Conservation (phyloP, 2,113 vertebrate genomes). For the Psettodes erumei region DNA sequence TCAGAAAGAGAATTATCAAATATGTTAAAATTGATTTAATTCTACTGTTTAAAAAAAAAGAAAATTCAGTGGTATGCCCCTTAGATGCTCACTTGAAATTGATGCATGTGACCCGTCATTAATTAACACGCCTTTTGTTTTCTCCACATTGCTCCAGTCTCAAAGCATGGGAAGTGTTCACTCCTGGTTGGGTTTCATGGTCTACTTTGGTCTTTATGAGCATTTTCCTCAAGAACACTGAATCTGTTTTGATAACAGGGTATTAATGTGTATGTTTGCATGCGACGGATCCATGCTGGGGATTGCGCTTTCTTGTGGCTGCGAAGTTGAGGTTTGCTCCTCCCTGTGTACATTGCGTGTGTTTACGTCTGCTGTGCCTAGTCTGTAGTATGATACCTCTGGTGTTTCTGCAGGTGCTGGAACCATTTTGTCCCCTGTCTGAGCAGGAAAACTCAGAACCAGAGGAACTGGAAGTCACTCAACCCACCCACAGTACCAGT, state of each 20-base stretch:
- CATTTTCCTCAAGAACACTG: constrained; percentile 26
- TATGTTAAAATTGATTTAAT: background rate
- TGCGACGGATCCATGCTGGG: constrained; percentile 53
- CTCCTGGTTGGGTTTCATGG: constrained; percentile 40
- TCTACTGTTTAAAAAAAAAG: background rate
- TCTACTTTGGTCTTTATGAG: constrained; percentile 35
- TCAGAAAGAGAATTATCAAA: no score
- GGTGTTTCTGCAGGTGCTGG: constrained; percentile 85
- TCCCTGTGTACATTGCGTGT: constrained; percentile 17
- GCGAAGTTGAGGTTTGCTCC: constrained; percentile 15
- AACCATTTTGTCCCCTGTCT: constrained; percentile 76
- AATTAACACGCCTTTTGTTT: constrained; percentile 36
- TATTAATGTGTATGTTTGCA: constrained; percentile 53
- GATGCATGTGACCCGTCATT: constrained; percentile 44
- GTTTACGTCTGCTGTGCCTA: constrained; percentile 12
- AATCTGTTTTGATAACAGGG: constrained; percentile 38
- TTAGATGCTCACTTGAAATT: background rate
- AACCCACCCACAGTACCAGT: constrained; percentile 44
- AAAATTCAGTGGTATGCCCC: constrained; percentile 20
- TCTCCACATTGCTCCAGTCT: constrained; percentile 40
- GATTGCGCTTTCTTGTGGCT: constrained; percentile 34
- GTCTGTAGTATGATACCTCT: constrained; percentile 67
- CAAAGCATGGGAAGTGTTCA: constrained; percentile 58
- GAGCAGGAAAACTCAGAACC: constrained; percentile 69
- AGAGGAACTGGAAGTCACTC: constrained; percentile 64